Base-by-base conservation (phyloP, 2,113 vertebrate genomes). In the Potamarius usumacintae region DNA sequence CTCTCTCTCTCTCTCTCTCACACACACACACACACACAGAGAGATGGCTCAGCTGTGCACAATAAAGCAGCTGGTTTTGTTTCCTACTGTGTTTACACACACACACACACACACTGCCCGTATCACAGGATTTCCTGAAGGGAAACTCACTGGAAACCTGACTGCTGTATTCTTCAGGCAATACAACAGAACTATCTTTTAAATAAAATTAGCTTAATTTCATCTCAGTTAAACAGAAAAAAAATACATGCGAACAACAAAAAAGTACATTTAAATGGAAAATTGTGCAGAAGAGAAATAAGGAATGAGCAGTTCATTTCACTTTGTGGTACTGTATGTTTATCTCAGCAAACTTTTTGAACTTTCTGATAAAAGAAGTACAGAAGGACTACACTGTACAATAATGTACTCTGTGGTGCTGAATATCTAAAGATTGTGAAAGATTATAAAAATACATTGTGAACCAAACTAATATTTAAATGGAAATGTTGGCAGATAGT, bases 21-120 rank as follows among this genome's bases (percentile, higher is more conserved):
- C 34, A 34, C 34, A 34, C 34, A 34, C 34, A 34, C 34, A 34
- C 34, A 34, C 34, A 34, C 34, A 34, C 3, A 69, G 85, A 82
- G 86, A 90, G 88, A 93, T 89, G 88, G 52, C 72, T 90, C 65
- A 30, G 1, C 77, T 86, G 80, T 88, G 89, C 91, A 92, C 50
- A 74, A 60, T 91, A 62, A 86, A 93, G 87, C 92, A 93, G 92
- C 91, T 94, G 93, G 81, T 88, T 87, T 94, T 84, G 90, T 93
- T 95, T 95, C 93, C 93, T 92, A 86, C 42, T 30, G 86, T 86
- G 87, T 76, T 79, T 87, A 89, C 91, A 79, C 77, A 57, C 52
- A 74, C 83, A 85, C 83, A 74, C 53, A 69, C 80, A 82, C 79
- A 82, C 79, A 81, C 80, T 62, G 60, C 80, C 84, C 74, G 89